Evolutionary conservation across 2,113 vertebrate genomes (phyloP), one percentile per base, ranked within the genome.

Genomic region (Cyprinodon variegatus): DNA sequence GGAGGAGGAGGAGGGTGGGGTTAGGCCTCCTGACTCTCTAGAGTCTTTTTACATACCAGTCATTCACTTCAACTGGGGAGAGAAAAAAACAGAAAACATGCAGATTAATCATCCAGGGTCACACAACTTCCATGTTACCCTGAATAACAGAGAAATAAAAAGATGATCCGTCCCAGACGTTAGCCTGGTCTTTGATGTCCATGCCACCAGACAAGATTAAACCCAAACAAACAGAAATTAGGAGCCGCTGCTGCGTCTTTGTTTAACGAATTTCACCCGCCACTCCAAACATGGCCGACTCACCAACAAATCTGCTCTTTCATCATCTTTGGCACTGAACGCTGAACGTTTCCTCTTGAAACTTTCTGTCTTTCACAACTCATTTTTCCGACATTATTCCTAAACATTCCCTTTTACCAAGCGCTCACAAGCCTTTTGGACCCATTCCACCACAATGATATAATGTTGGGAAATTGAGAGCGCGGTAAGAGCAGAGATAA

Each of bases 31-130:
- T 65, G 77, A 29, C 80, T 78, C 89, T 86, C 80, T 69, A 68
- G 76, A 78, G 79, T 81, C 82, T 79, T 82, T 82, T 79, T 78
- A 83, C 89, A 91, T 91, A 92, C 89, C 88, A 89, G 86, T 83
- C 86, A 72, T 83, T 89, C 82, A 84, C 83, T 87, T 83, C 13
- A 82, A 72, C 86, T 76, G 78, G 59, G 66, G 69, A 61, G 71
- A 67, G 61, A 0, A 11, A 73, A 14, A 60, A 37, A 68, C 53
- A 80, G 60, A 53, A 74, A 75, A 85, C 7, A 67, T 77, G 72
- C 50, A 65, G 81, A 92, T 86, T 79, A 89, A 92, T 92, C 80
- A 80, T 78, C 69, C 45, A 10, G 84, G 89, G 91, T 92, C 88
- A 90, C 81, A 60, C 60, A 45, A 83, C 87, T 84, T 84, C 89